Evolutionary conservation across 2,888 invertebrate species (phyloP).

Genomic region (Monoplex corrugatus): DNA sequence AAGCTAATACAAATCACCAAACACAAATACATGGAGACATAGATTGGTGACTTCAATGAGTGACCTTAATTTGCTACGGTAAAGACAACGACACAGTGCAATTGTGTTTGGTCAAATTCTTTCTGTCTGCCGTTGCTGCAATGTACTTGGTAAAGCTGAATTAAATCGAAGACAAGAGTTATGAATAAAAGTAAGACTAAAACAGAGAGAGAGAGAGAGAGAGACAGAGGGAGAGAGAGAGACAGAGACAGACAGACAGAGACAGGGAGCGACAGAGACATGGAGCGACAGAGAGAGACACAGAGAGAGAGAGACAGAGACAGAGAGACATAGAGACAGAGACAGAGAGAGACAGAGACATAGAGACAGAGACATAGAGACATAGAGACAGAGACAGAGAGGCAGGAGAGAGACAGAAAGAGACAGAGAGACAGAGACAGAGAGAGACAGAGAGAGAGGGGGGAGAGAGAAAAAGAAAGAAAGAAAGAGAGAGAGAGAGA

Average conservation of each 20-base stretch:
- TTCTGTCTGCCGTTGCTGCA: too few relatives aligned
- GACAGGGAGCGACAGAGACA: too few relatives aligned
- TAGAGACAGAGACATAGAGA: background rate
- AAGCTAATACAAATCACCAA: too few relatives aligned
- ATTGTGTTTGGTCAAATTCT: too few relatives aligned
- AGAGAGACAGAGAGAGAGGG: background rate
- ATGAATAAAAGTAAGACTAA: too few relatives aligned
- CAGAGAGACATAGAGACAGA: background rate
- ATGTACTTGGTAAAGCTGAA: too few relatives aligned
- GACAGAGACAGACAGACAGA: constrained; percentile 4
- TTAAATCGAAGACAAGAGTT: too few relatives aligned
- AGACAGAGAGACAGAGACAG: background rate
- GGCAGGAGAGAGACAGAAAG: background rate
- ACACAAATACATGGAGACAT: too few relatives aligned
- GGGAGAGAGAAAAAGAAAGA: background rate
- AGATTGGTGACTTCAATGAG: too few relatives aligned
- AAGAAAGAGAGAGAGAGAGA: too few relatives aligned
- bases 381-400: background rate
- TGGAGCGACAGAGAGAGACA: background rate
- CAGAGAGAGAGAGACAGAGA: background rate
- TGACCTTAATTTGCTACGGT: too few relatives aligned
- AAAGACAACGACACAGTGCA: too few relatives aligned
- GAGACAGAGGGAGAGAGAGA: constrained; percentile 16
- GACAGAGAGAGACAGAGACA: background rate
- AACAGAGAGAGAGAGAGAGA: constrained; percentile 12